Evolutionary conservation across 2,888 invertebrate species (phyloP).

Genomic region (Torymus aiolomorphi): DNA sequence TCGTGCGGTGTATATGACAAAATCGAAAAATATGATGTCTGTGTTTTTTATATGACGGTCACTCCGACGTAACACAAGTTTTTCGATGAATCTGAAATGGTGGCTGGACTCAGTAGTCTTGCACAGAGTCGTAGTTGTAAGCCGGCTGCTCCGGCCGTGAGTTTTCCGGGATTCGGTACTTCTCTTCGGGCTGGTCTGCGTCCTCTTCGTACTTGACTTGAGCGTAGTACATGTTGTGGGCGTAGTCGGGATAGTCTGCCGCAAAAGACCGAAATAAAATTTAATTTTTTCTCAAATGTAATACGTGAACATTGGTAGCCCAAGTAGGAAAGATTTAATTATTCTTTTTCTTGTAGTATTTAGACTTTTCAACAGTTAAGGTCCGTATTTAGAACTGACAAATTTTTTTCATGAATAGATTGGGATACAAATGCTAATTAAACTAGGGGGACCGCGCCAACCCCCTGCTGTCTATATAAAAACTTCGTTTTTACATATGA

Average conservation of each 20-base stretch:
- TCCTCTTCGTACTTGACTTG: constrained; percentile 85
- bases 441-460: too few species aligned
- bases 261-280: too few species aligned
- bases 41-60: neutral
- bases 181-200: constrained; percentile 84
- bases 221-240: constrained; percentile 82
- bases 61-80: constrained; percentile 27
- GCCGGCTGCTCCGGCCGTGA: constrained; percentile 63
- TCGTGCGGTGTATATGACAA: neutral
- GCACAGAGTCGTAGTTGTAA: constrained; percentile 72
- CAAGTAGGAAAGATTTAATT: too few species aligned
- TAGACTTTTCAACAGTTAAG: too few species aligned
- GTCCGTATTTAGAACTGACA: too few species aligned
- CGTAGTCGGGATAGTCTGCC: constrained; percentile 86
- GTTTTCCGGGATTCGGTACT: constrained; percentile 82
- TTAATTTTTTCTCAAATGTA: too few species aligned
- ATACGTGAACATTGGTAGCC: too few species aligned
- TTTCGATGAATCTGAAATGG: constrained; percentile 11
- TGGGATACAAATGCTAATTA: too few species aligned
- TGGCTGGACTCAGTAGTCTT: constrained; percentile 67
- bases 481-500: too few species aligned
- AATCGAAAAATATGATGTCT: constrained; percentile 25
- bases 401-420: too few species aligned
- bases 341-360: too few species aligned
- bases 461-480: too few species aligned